A percentile compares a stretch with the other conserved stretches of the same genome.
These are phyloP conservation scores for Euura lappo DNA, from an alignment of 1,140 invertebrate species.

Conservation along the genomic window DNA sequence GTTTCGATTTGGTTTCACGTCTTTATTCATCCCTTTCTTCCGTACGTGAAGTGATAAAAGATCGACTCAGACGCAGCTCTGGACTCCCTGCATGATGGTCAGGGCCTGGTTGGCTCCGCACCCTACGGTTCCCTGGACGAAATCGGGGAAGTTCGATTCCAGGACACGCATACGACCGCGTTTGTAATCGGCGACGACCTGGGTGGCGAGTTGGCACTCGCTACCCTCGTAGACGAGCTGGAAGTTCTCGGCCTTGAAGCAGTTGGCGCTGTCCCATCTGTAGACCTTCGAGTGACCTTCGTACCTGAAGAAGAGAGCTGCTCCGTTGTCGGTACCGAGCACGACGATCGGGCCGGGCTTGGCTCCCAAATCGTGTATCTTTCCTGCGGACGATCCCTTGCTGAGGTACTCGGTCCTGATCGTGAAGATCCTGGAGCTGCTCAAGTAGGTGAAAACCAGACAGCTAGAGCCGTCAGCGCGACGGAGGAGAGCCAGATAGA, in stretches of 20 bases:
- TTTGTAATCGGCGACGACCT: conserved; percentile 64
- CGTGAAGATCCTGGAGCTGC: conserved; percentile 61
- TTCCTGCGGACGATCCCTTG: conserved; percentile 59
- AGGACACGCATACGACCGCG: conserved; percentile 64
- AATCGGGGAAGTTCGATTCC: conserved; percentile 70
- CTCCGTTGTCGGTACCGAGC: conserved; percentile 68
- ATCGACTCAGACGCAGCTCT: too few relatives aligned
- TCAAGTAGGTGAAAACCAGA: conserved; percentile 66
- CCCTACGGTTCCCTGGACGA: conserved; percentile 65
- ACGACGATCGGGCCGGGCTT: conserved; percentile 63
- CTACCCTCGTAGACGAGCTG: conserved; percentile 59
- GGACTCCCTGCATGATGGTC: conserved; percentile 53
- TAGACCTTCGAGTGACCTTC: conserved; percentile 59
- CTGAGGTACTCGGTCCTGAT: conserved; percentile 64
- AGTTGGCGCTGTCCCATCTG: conserved; percentile 53
- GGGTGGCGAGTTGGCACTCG: conserved; percentile 63
- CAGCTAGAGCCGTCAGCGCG: conserved; percentile 59
- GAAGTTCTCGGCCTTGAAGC: conserved; percentile 52
- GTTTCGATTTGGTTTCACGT: too few relatives aligned
- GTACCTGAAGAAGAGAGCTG: conserved; percentile 65
- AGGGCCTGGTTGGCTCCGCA: conserved; percentile 65
- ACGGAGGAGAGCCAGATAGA: conserved; percentile 64
- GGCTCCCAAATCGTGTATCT: conserved; percentile 61
- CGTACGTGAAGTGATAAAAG: too few relatives aligned
- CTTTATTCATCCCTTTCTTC: too few relatives aligned